Conservation (phyloP, 2,888 invertebrate species). For the Serrognathus titanus region DNA sequence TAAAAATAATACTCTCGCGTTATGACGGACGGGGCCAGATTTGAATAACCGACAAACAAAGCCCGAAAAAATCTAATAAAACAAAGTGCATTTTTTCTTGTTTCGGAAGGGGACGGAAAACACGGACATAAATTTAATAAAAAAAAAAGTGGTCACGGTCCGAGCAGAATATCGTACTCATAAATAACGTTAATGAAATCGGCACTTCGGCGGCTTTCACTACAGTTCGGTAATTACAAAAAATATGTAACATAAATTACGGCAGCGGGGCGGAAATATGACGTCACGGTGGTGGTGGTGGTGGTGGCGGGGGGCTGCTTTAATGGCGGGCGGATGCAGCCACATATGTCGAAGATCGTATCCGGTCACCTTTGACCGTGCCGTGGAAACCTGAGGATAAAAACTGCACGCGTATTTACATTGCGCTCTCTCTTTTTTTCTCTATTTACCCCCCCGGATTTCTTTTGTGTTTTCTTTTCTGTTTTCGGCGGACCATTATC, state of each 20-base stretch:
- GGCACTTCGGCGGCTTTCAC: slow-evolving; percentile 13
- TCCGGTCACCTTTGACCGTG: slow-evolving; percentile 47
- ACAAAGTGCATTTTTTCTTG: slow-evolving; percentile 10
- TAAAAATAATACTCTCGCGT: too few species aligned
- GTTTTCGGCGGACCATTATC: too few species aligned
- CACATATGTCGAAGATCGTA: slow-evolving; percentile 45
- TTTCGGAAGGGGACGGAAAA: background rate
- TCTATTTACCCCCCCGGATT: background rate
- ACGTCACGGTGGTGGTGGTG: slow-evolving; percentile 18
- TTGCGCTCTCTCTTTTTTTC: background rate
- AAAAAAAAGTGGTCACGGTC: slow-evolving; percentile 24
- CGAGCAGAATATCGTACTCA: slow-evolving; percentile 17
- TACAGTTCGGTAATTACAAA: slow-evolving; percentile 31
- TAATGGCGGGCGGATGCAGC: slow-evolving; percentile 42
- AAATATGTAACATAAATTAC: slow-evolving; percentile 37
- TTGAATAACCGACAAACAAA: slow-evolving; percentile 9
- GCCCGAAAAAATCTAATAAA: slow-evolving; percentile 10
- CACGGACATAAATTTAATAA: slow-evolving; percentile 22
- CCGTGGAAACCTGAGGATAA: slow-evolving; percentile 24
- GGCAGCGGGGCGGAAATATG: slow-evolving; percentile 31
- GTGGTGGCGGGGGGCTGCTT: slow-evolving; percentile 25
- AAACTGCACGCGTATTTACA: background rate
- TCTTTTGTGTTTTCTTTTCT: too few species aligned
- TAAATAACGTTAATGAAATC: slow-evolving; percentile 32
- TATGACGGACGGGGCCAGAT: background rate